A percentile compares a stretch with the other conserved stretches of the same genome.
Conservation (phyloP, 2,797 vertebrate genomes). For the Molothrus aeneus region DNA sequence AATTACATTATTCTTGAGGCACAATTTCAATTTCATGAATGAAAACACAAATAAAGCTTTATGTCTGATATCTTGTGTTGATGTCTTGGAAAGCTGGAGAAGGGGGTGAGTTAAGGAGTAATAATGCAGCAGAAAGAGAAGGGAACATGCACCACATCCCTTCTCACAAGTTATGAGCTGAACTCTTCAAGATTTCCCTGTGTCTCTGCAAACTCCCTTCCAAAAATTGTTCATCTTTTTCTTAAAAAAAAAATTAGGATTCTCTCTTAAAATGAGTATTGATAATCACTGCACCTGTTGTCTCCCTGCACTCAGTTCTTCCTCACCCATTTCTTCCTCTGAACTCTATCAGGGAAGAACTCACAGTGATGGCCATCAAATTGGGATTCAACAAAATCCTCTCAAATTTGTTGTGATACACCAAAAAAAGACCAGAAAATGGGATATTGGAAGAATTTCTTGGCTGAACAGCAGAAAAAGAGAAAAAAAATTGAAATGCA, state of each 20-base stretch:
- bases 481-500: not conserved
- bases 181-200: not conserved
- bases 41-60: not conserved
- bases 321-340: not conserved
- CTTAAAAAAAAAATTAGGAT: too few relatives aligned
- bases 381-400: not conserved
- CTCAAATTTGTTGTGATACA: fast-evolving
- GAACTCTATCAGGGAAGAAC: fast-evolving
- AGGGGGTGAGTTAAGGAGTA: not conserved
- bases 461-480: not conserved
- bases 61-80: fast-evolving
- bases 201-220: not conserved
- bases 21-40: not conserved
- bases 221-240: not conserved
- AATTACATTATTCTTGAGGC: not conserved
- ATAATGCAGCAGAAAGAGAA: not conserved
- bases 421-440: not conserved
- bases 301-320: not conserved
- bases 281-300: not conserved
- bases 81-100: not conserved
- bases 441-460: not conserved
- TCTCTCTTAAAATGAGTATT: not conserved
- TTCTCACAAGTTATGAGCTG: not conserved
- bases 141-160: fast-evolving
- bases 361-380: not conserved